Conservation (phyloP, 64 coral and sea anemone species). For the Montipora foliosa region DNA sequence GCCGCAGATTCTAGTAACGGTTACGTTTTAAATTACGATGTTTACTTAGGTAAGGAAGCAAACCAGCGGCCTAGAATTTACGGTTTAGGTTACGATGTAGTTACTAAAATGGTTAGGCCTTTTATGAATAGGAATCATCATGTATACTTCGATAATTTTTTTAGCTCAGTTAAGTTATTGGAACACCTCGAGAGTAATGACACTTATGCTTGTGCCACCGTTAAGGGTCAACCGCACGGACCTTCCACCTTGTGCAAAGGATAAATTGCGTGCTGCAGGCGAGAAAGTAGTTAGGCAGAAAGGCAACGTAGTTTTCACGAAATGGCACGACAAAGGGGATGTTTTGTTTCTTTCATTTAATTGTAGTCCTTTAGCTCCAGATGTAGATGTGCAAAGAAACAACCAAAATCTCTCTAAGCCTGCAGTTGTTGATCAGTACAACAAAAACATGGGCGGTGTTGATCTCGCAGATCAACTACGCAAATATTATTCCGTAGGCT, state of each 20-base stretch:
- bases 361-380: slow-evolving; percentile 17
- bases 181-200: slow-evolving; percentile 46
- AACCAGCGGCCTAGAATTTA: background rate
- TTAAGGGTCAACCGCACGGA: slow-evolving; percentile 32
- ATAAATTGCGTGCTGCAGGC: slow-evolving; percentile 8
- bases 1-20: slow-evolving; percentile 21
- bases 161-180: slow-evolving; percentile 24
- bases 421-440: background rate
- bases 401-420: background rate
- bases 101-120: background rate
- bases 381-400: background rate
- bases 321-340: slow-evolving; percentile 23
- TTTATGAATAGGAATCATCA: slow-evolving; percentile 29
- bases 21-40: slow-evolving; percentile 8
- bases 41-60: slow-evolving; percentile 15
- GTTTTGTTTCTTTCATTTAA: slow-evolving; percentile 27
- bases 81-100: slow-evolving; percentile 18
- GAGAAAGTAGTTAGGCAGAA: slow-evolving; percentile 6
- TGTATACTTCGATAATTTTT: slow-evolving; percentile 28
- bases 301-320: slow-evolving; percentile 31
- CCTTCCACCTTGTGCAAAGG: slow-evolving; percentile 43
- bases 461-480: too few relatives aligned
- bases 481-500: too few relatives aligned
- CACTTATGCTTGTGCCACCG: slow-evolving; percentile 57
- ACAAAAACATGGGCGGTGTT: too few relatives aligned